These are phyloP conservation scores for Teleogryllus oceanicus DNA, from an alignment of 2,888 invertebrate genomes.

Conservation along the genomic window DNA sequence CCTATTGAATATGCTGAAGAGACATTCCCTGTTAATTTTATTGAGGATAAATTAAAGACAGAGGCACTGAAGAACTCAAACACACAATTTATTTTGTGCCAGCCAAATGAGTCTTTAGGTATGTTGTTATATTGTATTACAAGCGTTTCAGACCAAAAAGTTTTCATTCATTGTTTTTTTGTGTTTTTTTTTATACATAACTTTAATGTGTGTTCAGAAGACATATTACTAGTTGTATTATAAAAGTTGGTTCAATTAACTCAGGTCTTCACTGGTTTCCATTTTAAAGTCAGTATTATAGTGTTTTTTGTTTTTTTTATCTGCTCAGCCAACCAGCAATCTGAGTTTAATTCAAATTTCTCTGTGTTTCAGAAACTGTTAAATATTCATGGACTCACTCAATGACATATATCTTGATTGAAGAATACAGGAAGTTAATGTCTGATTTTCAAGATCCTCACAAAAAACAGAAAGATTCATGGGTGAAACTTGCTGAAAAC, in stretches of 20 bases:
- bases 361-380: conserved; percentile 23
- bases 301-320: no score
- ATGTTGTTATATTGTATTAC: background rate
- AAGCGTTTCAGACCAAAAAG: no score
- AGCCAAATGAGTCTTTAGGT: conserved; percentile 27
- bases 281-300: no score
- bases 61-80: background rate
- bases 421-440: conserved; percentile 28
- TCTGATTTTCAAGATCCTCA: conserved; percentile 26
- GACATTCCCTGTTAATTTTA: conserved; percentile 8
- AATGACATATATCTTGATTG: conserved; percentile 28
- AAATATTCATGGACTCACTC: conserved; percentile 27
- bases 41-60: background rate
- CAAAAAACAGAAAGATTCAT: conserved; percentile 27
- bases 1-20: conserved; percentile 19
- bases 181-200: no score
- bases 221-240: no score
- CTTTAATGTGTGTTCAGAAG: no score
- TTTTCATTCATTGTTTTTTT: no score
- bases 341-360: background rate
- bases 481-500: conserved; percentile 26
- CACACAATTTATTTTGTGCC: conserved; percentile 23
- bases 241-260: no score
- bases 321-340: no score
- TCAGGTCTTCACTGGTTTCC: no score